phyloP scores from a whole-genome alignment of 2,113 vertebrate genomes.

The Eurypyga helias region DNA sequence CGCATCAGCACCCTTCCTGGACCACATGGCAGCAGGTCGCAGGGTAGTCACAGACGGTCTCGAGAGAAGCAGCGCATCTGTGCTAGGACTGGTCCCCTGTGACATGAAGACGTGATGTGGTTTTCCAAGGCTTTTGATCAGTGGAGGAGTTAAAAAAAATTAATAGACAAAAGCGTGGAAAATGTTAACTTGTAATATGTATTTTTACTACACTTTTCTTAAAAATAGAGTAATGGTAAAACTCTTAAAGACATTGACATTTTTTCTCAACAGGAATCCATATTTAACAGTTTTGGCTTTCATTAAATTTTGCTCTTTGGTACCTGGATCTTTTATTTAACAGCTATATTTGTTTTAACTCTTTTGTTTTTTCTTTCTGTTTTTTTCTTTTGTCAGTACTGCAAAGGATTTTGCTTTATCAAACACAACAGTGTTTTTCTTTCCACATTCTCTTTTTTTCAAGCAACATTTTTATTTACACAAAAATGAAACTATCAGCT shows the following conservation, averaged over 20 bases:
- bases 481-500: constrained; percentile 62
- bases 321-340: constrained; percentile 85
- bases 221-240: constrained; percentile 82
- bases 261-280: constrained; percentile 84
- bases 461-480: constrained; percentile 67
- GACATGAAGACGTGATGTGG: constrained; percentile 30
- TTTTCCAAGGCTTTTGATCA: constrained; percentile 59
- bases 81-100: constrained; percentile 41
- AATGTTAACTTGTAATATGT: constrained; percentile 86
- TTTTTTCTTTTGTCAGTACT: background rate
- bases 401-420: constrained; percentile 35
- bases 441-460: constrained; percentile 67
- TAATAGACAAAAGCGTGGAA: constrained; percentile 66
- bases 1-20: background rate
- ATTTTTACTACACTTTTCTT: constrained; percentile 90
- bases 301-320: constrained; percentile 88
- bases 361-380: constrained; percentile 27
- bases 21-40: constrained; percentile 16
- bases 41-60: background rate
- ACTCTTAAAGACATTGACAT: constrained; percentile 79
- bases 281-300: constrained; percentile 83
- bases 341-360: constrained; percentile 78
- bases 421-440: constrained; percentile 21
- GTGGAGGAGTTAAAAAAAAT: constrained; percentile 36
- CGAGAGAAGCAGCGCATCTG: background rate